Evolutionary conservation across 2,888 invertebrate species (phyloP), one percentile per base, ranked within the genome.

Genomic region (Horisme vitalbata): DNA sequence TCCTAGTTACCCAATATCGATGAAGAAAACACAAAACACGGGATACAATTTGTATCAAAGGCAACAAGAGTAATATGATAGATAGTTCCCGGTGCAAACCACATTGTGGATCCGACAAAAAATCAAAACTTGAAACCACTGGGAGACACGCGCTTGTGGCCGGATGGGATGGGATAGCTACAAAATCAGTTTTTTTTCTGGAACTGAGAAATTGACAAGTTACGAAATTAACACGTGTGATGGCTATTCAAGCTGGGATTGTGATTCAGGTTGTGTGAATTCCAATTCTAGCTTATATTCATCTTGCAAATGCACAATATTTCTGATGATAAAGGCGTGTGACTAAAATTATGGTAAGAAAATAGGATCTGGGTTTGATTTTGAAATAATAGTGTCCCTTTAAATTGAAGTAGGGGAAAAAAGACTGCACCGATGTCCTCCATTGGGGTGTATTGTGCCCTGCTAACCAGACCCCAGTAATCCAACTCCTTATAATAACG

Each of bases 61-160:
- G 28, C 36, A 45, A 49, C 26, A 11, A 45, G 35, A 32, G 50
- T 49, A 57, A 53, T 45, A 32, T 52, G 55, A 59, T 59, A 45
- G 55, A 59, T 58, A 34, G 41, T 46, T 49, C 35, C 56, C 56
- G 51, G 51, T 45, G 49, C 46, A 51, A 55, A 58, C 61, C 61
- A 46, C 61, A 57, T 56, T 49, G 51, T 45, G 20, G n/a, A 21
- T 18, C 8, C 31, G 27, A 48, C 41, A 49, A 49, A 44, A 56
- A 52, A 54, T 26, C 24, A 35, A 31, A 50, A 47, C 38, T 47
- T 39, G 41, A 56, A 56, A 63, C 62, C 64, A 56, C 55, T 57
- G 62, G 63, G 61, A 60, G 70, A 70, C 78, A 74, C 71, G 75
- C 62, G 71, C 65, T 47, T 66, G 68, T 53, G 69, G 71, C 57